Evolutionary conservation across 30 jellyfish, hydroid and myxozoan species (phyloP), one percentile per base, ranked within the genome.

Genomic region (Catostylus mosaicus): DNA sequence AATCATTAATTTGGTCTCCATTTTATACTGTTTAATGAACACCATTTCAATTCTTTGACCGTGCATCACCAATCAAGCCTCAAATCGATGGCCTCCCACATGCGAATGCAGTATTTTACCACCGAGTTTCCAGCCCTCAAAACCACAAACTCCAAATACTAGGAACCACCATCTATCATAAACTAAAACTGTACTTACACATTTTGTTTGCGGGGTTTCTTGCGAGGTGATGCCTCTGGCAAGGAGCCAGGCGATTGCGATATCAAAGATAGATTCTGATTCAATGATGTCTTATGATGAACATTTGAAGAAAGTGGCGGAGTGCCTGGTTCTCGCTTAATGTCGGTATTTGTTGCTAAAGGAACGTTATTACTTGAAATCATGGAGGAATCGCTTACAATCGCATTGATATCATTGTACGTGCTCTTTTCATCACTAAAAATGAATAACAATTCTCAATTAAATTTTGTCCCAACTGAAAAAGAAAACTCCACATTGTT

Each of bases 211-310:
- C 99, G 74, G 3, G 99, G 99, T 74, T 94, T 94, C 59, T 94
- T 94, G 45, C 96, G 73, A 47, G 99, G 99, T 7, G 99, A 94
- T 30, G 99, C 99, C 76, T 94, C 99, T 2, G 96, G 35, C 4
- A 75, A 20, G 35, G 80, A 48, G 57, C 62, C 57, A 1, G 86
- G 9, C 24, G 85, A 56, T 1, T 43, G 22, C 24, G 80, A 20
- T 11, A 80, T 43, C 72, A 61, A 10, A 18, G 62, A 22, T 29
- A 68, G 36, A 40, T 64, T 45, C 61, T 63, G 81, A 47, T 79
- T 77, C 24, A 30, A 50, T 23, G 71, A 37, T 27, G 76, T 37
- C 60, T 35, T 65, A 4, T 30, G 88, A 24, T 77, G 47, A 8
- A 57, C 38, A 32, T 40, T 24, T 0, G 40, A 1, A 8, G 91